These are phyloP conservation scores for Irena cyanogastra DNA, from an alignment of 2,113 vertebrate species.

Conservation along the genomic window DNA sequence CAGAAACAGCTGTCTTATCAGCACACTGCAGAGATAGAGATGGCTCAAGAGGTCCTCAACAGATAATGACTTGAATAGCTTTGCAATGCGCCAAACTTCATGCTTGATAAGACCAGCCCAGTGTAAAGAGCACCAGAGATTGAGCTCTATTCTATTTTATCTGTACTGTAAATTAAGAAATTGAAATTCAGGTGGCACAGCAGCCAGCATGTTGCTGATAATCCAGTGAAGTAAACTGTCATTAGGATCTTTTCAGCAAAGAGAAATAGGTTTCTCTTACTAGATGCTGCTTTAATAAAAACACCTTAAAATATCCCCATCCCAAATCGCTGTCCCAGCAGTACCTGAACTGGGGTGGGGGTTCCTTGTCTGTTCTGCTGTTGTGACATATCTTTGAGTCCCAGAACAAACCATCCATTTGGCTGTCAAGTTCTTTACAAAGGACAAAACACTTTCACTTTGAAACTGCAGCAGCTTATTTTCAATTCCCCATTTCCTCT, in stretches of 20 bases:
- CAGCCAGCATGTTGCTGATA: constrained; percentile 58
- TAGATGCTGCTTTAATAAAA: constrained; percentile 4
- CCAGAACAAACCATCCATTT: not conserved
- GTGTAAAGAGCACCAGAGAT: constrained; percentile 63
- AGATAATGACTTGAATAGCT: constrained; percentile 81
- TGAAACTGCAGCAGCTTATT: not conserved
- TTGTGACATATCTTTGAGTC: not conserved
- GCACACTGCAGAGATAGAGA: constrained; percentile 77
- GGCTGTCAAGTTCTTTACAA: not conserved
- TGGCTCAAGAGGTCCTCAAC: constrained; percentile 77
- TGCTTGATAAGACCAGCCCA: constrained; percentile 71
- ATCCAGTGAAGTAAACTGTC: constrained; percentile 65
- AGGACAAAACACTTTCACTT: constrained; percentile 2
- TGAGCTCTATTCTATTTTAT: constrained; percentile 66
- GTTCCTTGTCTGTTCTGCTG: not conserved
- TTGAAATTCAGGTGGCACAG: constrained; percentile 75
- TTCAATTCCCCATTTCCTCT: not conserved
- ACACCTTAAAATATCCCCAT: not conserved
- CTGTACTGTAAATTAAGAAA: constrained; percentile 75
- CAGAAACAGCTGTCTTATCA: constrained; percentile 82
- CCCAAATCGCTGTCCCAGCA: not conserved
- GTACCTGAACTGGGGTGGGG: not conserved
- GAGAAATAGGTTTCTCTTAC: constrained; percentile 37
- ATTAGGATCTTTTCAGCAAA: constrained; percentile 45
- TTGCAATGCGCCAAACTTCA: constrained; percentile 78